Conservation (phyloP, 1,140 invertebrate genomes). For the Mycetomoellerius zeteki region DNA sequence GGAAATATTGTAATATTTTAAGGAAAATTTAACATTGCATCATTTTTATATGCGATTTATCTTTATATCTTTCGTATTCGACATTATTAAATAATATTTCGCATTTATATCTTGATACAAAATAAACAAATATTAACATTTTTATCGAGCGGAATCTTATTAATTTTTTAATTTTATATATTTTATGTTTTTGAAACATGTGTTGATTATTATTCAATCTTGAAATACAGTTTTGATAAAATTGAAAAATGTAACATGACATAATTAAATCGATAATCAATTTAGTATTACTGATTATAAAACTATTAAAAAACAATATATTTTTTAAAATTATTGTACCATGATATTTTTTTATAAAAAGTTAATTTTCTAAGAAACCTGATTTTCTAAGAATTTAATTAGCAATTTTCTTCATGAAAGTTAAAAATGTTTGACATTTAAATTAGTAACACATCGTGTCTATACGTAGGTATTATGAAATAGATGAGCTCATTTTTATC, state of each 20-base stretch:
- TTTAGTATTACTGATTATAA: not conserved
- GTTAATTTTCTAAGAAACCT: not conserved
- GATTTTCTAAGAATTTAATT: not conserved
- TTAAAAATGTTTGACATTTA: not conserved
- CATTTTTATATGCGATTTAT: not conserved
- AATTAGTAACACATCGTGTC: not conserved
- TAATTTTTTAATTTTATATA: not conserved
- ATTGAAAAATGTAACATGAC: not conserved
- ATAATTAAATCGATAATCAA: not conserved
- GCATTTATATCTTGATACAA: not conserved
- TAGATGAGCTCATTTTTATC: slow-evolving; percentile 6
- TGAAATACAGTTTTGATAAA: not conserved
- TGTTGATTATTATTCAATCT: not conserved
- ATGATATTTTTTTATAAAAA: not conserved
- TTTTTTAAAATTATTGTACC: not conserved
- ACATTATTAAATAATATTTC: not conserved
- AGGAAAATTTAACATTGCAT: not conserved
- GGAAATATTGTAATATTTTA: slow-evolving; percentile 8
- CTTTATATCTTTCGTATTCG: not conserved
- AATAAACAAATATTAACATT: slow-evolving; percentile 6
- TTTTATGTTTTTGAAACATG: not conserved
- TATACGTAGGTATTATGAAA: not conserved
- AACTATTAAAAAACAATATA: not conserved
- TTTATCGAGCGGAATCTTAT: not conserved
- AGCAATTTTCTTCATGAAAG: not conserved